Conservation (phyloP, 2,113 vertebrate species). For the Hippolais icterina region DNA sequence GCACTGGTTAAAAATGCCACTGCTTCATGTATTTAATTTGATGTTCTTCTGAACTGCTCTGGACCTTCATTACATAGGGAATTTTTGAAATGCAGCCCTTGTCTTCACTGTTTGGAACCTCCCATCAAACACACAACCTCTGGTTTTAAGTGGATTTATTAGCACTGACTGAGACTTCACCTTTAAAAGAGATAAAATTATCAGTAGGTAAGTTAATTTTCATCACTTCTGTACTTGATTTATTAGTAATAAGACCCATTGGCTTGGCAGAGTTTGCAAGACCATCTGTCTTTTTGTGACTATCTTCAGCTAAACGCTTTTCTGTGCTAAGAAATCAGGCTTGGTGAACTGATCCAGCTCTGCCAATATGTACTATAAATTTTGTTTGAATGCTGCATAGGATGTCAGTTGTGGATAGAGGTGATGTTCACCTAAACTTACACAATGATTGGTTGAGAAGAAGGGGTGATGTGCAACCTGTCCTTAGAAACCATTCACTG, state of each 20-base stretch:
- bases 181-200: neutral
- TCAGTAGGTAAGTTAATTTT: neutral
- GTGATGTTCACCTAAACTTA: neutral
- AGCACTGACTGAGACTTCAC: neutral
- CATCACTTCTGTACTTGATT: neutral
- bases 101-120: neutral
- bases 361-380: neutral
- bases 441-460: neutral
- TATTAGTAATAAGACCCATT: neutral
- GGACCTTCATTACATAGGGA: neutral
- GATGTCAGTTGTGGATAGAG: neutral
- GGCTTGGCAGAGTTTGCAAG: neutral
- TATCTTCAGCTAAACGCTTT: neutral
- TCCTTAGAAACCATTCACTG: neutral
- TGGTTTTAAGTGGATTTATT: neutral
- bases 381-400: constrained; percentile 7
- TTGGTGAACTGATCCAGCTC: neutral
- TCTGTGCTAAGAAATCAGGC: neutral
- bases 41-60: neutral
- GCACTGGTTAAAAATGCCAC: neutral
- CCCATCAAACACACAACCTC: neutral
- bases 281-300: neutral
- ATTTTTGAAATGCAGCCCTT: neutral
- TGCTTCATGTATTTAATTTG: neutral
- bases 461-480: neutral